Conservation (phyloP, 2,888 invertebrate genomes). For the Silvanus unidentatus region DNA sequence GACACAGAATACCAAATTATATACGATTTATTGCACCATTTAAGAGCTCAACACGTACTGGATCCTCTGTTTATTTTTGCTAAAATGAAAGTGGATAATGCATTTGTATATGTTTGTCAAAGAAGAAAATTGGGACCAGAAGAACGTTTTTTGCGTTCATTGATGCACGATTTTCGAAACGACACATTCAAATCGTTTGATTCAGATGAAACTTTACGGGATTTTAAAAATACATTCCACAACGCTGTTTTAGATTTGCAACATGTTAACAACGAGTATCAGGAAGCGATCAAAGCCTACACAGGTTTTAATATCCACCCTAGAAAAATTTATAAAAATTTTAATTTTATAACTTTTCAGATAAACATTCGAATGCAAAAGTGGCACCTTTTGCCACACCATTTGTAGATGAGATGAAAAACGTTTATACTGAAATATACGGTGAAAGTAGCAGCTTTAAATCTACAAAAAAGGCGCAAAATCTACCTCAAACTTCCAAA, state of each 20-base stretch:
- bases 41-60: constrained; percentile 20
- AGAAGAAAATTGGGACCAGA: constrained; percentile 27
- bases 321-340: constrained; percentile 9
- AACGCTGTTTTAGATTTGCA: constrained; percentile 17
- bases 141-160: constrained; percentile 19
- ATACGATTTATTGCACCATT: constrained; percentile 24
- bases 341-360: constrained; percentile 11
- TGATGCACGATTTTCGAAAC: constrained; percentile 18
- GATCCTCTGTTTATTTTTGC: constrained; percentile 32
- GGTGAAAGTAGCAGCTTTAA: no score
- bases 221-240: constrained; percentile 22
- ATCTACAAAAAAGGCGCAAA: no score
- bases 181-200: constrained; percentile 20
- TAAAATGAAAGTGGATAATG: constrained; percentile 31
- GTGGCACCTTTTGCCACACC: constrained; percentile 19
- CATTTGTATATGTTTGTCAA: constrained; percentile 30
- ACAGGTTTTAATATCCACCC: constrained; percentile 17
- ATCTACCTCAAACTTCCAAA: no score
- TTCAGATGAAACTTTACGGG: constrained; percentile 14
- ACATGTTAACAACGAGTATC: constrained; percentile 22
- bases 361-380: constrained; percentile 12
- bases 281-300: constrained; percentile 20
- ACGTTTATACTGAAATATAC: constrained; percentile 6
- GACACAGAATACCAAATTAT: constrained; percentile 28
- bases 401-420: constrained; percentile 17